Base-by-base conservation (phyloP, 2,888 invertebrate species). In the Torymus tubicola region DNA sequence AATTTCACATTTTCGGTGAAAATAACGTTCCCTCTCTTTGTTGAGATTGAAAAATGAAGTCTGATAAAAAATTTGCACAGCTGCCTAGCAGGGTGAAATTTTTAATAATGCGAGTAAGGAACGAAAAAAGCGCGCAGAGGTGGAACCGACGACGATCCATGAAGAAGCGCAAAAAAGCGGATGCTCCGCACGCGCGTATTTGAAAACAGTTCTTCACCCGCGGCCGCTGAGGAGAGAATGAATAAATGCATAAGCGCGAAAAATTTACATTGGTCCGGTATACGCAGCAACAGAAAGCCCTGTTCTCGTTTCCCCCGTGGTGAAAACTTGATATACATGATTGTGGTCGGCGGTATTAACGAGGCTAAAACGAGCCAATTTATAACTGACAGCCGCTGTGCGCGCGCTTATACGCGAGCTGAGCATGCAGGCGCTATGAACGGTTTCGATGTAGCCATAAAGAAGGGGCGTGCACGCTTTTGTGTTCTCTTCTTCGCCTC, bases 211-310 rank as follows among this genome's bases (percentile, higher is more conserved):
- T 18, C 16, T 60, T 18, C 11, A 2, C 58, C 11, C 5, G 16
- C 11, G 11, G 16, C 14, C 31, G 53, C 18, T 8, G 24, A 58
- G 55, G 63, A 71, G 69, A 81, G 63, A 80, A 86, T 85, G 85
- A 85, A 86, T 85, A 85, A 85, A 86, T 86, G 84, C 83, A 86
- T 85, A 85, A 86, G 72, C 68, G 82, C 68, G 83, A 10, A 61
- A 83, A 84, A 86, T 85, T 86, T 86, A 83, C 85, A 86, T 86
- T 84, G 72, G 83, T 82, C 77, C 74, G 55, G 31, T 21, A 42
- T 13, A 2, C 21, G 16, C 4, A 14, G 50, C 65, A 52, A 16
- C 50, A 52, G 50, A 52, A 65, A 50, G 8, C 12, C 14, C 1
- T 24, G 14, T 24, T 24, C 14, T 63, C 11, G 1, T 50, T 64